Conservation (phyloP, 2,888 invertebrate genomes). For the Standfussiana lucernea region DNA sequence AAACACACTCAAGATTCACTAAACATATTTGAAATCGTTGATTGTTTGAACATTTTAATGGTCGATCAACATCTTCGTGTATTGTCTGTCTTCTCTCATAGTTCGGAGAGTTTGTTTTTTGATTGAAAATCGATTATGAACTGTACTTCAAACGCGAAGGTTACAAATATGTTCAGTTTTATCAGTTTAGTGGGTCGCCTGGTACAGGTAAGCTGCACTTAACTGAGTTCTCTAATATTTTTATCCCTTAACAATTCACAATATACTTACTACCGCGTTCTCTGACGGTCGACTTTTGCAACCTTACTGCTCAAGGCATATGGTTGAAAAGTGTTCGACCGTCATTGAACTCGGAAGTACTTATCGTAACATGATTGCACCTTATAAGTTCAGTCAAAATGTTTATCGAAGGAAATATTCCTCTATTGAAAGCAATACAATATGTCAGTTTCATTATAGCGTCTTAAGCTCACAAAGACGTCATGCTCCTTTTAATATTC, state of each 20-base stretch:
- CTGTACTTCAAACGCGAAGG: too few species aligned
- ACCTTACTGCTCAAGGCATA: too few species aligned
- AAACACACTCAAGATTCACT: background rate
- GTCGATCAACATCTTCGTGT: too few species aligned
- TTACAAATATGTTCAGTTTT: background rate
- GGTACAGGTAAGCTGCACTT: background rate
- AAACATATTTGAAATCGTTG: background rate
- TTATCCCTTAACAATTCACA: background rate
- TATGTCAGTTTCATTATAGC: constrained; percentile 32
- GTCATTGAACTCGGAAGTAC: too few species aligned
- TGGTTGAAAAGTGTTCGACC: too few species aligned
- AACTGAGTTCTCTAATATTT: background rate
- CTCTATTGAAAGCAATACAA: constrained; percentile 38
- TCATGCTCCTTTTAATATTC: constrained; percentile 18
- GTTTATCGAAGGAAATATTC: constrained; percentile 33
- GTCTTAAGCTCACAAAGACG: constrained; percentile 36
- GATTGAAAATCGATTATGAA: too few species aligned
- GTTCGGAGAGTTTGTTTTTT: background rate
- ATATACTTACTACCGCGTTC: too few species aligned
- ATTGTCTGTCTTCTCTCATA: background rate
- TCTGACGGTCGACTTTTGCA: too few species aligned
- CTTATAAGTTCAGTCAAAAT: constrained; percentile 27
- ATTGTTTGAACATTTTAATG: background rate
- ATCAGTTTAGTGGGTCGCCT: background rate
- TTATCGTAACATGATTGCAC: constrained; percentile 19